phyloP scores from a whole-genome alignment of 35 echinoderm and acorn worm species.

The Heliocidaris tuberculata region DNA sequence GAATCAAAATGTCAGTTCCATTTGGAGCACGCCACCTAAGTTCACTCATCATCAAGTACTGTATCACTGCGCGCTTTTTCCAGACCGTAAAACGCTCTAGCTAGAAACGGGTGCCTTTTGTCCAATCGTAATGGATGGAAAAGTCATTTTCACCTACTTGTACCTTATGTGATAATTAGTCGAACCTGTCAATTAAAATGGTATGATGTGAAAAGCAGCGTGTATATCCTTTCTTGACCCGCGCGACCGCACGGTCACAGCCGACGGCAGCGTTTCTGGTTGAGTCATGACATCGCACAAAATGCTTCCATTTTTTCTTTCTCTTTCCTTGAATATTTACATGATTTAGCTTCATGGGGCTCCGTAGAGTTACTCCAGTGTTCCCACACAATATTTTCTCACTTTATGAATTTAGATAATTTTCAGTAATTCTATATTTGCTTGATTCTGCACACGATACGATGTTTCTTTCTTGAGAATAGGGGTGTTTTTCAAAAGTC shows the following conservation, averaged over 20 bases:
- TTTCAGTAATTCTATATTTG: too few relatives aligned
- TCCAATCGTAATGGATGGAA: neutral
- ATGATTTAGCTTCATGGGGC: too few relatives aligned
- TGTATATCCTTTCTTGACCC: neutral
- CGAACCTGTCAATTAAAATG: slow-evolving; percentile 1
- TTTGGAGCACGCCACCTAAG: neutral
- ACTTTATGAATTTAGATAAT: neutral
- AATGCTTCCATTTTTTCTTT: neutral
- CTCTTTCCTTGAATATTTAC: neutral
- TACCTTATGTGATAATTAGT: neutral
- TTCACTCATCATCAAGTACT: neutral
- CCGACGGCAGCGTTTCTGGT: neutral
- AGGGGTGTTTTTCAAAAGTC: too few relatives aligned
- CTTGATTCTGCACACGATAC: too few relatives aligned
- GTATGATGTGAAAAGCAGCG: neutral
- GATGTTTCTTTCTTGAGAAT: too few relatives aligned
- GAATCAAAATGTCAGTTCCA: neutral
- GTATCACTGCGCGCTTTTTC: neutral
- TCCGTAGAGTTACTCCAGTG: too few relatives aligned
- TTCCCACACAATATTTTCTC: neutral
- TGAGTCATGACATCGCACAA: neutral
- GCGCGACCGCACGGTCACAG: neutral
- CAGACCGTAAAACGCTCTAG: neutral
- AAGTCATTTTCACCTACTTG: neutral
- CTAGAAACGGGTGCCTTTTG: neutral